phyloP scores from a whole-genome alignment of 2,888 invertebrate species.

The Drosophila differens region DNA sequence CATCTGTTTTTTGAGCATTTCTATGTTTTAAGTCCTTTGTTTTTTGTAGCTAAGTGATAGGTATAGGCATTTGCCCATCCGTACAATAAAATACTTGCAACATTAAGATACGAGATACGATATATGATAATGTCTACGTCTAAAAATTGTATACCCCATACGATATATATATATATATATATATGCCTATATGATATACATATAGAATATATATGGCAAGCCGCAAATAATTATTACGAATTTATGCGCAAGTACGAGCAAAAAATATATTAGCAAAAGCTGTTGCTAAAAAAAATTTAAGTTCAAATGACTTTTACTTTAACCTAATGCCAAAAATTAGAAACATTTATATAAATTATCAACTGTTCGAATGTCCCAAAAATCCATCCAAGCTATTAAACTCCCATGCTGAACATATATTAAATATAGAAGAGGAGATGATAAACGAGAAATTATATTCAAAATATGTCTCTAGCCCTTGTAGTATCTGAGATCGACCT shows the following conservation, averaged over 20 bases:
- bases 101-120: conserved; percentile 68
- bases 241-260: conserved; percentile 76
- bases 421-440: not conserved
- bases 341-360: not conserved
- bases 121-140: conserved; percentile 53
- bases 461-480: not conserved
- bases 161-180: conserved; percentile 29
- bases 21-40: conserved; percentile 58
- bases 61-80: conserved; percentile 55
- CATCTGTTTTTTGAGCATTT: conserved; percentile 61
- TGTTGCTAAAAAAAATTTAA: conserved; percentile 57
- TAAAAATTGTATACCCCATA: conserved; percentile 61
- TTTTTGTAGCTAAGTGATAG: conserved; percentile 76
- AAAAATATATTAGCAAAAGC: conserved; percentile 66
- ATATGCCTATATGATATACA: conserved; percentile 24
- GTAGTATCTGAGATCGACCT: not conserved
- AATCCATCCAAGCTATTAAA: not conserved
- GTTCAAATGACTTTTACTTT: not conserved
- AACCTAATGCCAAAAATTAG: not conserved
- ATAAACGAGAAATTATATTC: not conserved
- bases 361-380: not conserved
- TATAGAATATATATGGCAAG: conserved; percentile 45
- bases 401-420: not conserved
- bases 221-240: conserved; percentile 76
- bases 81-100: conserved; percentile 75